Base-by-base conservation (phyloP, 1,140 invertebrate species). In the Calephelis nemesis region DNA sequence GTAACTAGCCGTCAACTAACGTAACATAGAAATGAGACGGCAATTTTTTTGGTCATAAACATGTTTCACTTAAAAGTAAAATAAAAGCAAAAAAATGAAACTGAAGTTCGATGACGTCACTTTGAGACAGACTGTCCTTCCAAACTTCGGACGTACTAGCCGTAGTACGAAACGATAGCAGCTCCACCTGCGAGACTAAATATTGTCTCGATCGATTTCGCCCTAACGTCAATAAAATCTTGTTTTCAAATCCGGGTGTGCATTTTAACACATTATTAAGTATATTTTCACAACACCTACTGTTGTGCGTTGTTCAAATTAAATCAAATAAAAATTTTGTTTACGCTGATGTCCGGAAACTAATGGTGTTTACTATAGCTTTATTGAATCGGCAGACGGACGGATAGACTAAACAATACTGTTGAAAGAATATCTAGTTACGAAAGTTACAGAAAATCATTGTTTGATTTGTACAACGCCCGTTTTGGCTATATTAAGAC, bases 311-410 rank as follows among this genome's bases (percentile, higher is more conserved):
- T 58, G 54, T 58, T 58, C 54, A 58, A 58, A 58, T 58, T 58
- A 58, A 58, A 58, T 58, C 54, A 58, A 58, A 58, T 58, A 58
- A 58, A 58, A 58, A 58, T 58, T 58, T 58, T 58, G 54, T 58
- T 58, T 58, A 58, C 54, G 54, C 30, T 19, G 30, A 58, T 7
- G 54, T 58, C 54, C 54, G 54, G 54, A 58, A 39, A 58, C 54
- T 58, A 58, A 58, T 58, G 54, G 54, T 58, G 54, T 58, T 58
- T 58, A 58, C 54, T 58, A 58, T 58, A 58, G 54, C 54, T 58
- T 58, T 58, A 58, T 58, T 58, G 54, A 58, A 58, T 58, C 54
- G 54, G 54, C 54, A 58, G 54, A 58, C 54, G 30, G 30, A 30
- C 30, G 19, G 54, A 58, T 30, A 58, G 54, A 58, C 54, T 58